Percentiles rank a stretch among this genome's conserved stretches.
These are phyloP conservation scores for Dynastes tityus DNA, from an alignment of 2,888 invertebrate genomes.

Conservation along the genomic window DNA sequence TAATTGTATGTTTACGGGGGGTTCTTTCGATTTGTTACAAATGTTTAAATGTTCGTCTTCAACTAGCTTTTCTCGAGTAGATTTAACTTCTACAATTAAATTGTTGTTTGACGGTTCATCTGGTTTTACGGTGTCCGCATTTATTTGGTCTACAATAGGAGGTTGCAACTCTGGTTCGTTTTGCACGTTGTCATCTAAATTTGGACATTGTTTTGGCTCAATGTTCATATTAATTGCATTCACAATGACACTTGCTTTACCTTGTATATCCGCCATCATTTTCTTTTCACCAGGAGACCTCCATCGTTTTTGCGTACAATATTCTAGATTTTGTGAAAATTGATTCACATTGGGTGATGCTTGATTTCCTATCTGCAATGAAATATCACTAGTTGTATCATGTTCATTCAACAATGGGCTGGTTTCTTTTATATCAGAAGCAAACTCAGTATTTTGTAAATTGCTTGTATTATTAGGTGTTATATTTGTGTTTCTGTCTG, in stretches of 20 bases:
- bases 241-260: constrained; percentile 22
- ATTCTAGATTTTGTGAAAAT: constrained; percentile 22
- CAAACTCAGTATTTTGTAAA: neutral
- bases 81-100: neutral
- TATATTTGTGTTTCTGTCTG: neutral
- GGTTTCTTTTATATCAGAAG: neutral
- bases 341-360: neutral
- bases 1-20: neutral
- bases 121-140: neutral
- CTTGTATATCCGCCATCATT: constrained; percentile 53
- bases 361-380: constrained; percentile 1
- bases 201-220: neutral
- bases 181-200: neutral
- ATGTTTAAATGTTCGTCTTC: neutral
- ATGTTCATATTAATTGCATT: neutral
- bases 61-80: too few relatives aligned
- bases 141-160: neutral
- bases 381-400: neutral
- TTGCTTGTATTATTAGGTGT: neutral
- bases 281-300: constrained; percentile 58
- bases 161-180: neutral
- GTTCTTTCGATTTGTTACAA: neutral
- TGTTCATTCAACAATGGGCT: neutral
- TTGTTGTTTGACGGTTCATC: neutral
- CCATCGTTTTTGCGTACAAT: constrained; percentile 52